phyloP scores from a whole-genome alignment of 2,797 vertebrate species.

The Xenentodon cancila region DNA sequence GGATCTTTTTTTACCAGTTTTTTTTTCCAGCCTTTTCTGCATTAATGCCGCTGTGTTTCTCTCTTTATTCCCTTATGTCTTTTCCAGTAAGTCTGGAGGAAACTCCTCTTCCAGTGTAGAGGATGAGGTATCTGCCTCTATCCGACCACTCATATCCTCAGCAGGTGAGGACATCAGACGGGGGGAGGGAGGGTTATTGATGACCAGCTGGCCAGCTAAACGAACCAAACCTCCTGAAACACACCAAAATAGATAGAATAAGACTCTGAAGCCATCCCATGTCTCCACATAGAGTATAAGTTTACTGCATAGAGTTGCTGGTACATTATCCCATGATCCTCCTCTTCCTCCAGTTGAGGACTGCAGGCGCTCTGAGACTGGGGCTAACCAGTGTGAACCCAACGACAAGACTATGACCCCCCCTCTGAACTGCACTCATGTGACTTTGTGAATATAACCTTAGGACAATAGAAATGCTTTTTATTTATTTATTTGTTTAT shows the following conservation, averaged over 20 bases:
- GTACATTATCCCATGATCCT: slow-evolving; percentile 79
- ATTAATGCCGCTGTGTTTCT: slow-evolving; percentile 73
- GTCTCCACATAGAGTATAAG: slow-evolving; percentile 76
- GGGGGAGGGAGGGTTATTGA: slow-evolving; percentile 64
- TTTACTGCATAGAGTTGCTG: slow-evolving; percentile 73
- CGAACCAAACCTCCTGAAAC: slow-evolving; percentile 44
- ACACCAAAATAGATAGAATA: slow-evolving; percentile 51
- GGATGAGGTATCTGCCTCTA: slow-evolving; percentile 94
- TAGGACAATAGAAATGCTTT: slow-evolving; percentile 70
- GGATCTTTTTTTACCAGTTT: background rate
- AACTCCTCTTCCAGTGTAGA: slow-evolving; percentile 95
- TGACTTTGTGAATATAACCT: slow-evolving; percentile 79
- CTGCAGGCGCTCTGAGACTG: slow-evolving; percentile 81
- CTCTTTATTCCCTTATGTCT: slow-evolving; percentile 73
- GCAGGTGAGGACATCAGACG: slow-evolving; percentile 82
- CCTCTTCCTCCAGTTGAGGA: slow-evolving; percentile 84
- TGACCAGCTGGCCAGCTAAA: slow-evolving; percentile 40
- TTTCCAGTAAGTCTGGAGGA: slow-evolving; percentile 94
- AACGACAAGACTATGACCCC: slow-evolving; percentile 75
- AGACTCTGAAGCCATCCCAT: slow-evolving; percentile 63
- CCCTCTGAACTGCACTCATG: slow-evolving; percentile 73
- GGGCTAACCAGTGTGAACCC: slow-evolving; percentile 76
- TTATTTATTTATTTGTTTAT: slow-evolving; percentile 18
- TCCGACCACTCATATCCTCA: slow-evolving; percentile 91
- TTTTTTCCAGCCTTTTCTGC: slow-evolving; percentile 43